Percentiles rank a stretch among this genome's conserved stretches.
Conservation (phyloP, 2,888 invertebrate species). For the Lasioglossum calceatum region DNA sequence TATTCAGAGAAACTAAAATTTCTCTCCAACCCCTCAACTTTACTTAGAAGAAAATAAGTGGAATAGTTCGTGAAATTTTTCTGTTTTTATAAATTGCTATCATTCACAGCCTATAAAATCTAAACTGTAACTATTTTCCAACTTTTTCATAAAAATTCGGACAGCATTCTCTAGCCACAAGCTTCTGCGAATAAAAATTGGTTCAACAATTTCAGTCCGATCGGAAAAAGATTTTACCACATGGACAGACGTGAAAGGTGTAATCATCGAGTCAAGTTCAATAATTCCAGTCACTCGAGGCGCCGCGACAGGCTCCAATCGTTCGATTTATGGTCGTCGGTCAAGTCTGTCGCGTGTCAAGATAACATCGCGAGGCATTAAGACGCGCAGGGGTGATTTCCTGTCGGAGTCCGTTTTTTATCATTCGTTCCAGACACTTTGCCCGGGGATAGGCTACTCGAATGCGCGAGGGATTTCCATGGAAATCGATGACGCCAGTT, state of each 20-base stretch:
- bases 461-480: constrained; percentile 71
- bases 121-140: background rate
- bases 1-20: background rate
- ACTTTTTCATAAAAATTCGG: background rate
- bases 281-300: background rate
- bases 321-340: background rate
- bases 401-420: constrained; percentile 40
- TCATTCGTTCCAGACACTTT: constrained; percentile 29
- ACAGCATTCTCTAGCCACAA: no score
- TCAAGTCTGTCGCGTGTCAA: constrained; percentile 50
- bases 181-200: background rate
- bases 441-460: constrained; percentile 33
- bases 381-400: background rate
- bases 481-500: constrained; percentile 80
- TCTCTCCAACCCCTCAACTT: background rate
- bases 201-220: background rate
- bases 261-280: background rate
- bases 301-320: background rate
- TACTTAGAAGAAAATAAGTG: background rate
- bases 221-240: background rate
- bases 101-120: background rate
- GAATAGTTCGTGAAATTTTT: background rate
- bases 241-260: no score
- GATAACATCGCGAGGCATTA: background rate
- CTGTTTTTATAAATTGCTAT: background rate